Percentiles rank a stretch among this genome's conserved stretches.
These are phyloP conservation scores for Oophaga pumilio DNA, from an alignment of 2,113 vertebrate species.

Conservation along the genomic window DNA sequence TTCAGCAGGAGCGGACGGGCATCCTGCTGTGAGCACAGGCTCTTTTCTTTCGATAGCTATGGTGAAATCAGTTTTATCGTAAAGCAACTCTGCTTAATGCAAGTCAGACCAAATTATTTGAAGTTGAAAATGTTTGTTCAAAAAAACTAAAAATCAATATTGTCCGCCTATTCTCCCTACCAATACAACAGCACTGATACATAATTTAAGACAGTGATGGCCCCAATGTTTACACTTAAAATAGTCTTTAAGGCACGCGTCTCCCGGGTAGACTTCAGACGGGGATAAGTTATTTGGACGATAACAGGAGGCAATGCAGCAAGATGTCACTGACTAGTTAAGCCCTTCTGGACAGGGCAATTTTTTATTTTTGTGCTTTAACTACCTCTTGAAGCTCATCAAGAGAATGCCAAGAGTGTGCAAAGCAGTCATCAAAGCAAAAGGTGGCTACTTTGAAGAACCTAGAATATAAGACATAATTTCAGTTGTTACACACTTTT, in stretches of 20 bases:
- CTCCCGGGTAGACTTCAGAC: neutral
- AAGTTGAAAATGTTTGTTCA: slow-evolving; percentile 1
- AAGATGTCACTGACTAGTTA: neutral
- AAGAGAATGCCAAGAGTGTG: too few relatives aligned
- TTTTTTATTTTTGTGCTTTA: too few relatives aligned
- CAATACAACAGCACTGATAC: neutral
- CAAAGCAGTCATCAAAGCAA: too few relatives aligned
- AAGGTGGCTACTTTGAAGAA: too few relatives aligned
- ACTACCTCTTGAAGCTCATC: too few relatives aligned
- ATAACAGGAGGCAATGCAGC: neutral
- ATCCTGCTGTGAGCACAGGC: slow-evolving; percentile 30
- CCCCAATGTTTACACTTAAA: neutral
- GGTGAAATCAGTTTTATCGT: slow-evolving; percentile 23
- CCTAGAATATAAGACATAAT: too few relatives aligned
- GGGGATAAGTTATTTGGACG: neutral
- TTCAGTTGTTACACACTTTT: too few relatives aligned
- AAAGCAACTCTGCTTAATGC: slow-evolving; percentile 17
- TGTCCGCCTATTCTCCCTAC: neutral
- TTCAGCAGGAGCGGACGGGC: slow-evolving; percentile 10
- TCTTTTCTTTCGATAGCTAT: slow-evolving; percentile 7
- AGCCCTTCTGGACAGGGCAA: too few relatives aligned
- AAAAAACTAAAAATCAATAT: slow-evolving; percentile 7
- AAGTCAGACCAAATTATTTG: slow-evolving; percentile 20
- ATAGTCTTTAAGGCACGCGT: neutral
- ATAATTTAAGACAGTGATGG: neutral